These are phyloP conservation scores for Machimus atricapillus DNA, from an alignment of 2,888 invertebrate genomes.

Conservation along the genomic window DNA sequence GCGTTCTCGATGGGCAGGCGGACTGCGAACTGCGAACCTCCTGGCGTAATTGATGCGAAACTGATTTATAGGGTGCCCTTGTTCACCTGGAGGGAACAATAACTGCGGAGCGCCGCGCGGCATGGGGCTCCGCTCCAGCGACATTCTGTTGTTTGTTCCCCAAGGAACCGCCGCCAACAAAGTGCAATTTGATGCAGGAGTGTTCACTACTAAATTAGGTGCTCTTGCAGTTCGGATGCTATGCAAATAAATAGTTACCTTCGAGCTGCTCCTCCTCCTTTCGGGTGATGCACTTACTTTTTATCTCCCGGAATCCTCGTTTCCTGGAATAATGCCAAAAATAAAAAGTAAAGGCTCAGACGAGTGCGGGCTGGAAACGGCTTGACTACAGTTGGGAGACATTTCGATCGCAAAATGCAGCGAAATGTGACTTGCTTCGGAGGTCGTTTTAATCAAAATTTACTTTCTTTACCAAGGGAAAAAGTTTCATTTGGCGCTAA, in stretches of 20 bases:
- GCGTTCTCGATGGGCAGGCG: background rate
- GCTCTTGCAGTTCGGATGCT: background rate
- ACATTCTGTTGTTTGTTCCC: background rate
- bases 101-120: background rate
- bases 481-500: background rate
- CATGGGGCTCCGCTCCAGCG: background rate
- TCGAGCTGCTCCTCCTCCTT: background rate
- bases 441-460: background rate
- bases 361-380: background rate
- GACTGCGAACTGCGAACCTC: background rate
- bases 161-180: background rate
- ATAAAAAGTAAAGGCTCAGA: background rate
- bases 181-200: background rate
- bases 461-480: background rate
- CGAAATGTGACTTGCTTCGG: background rate
- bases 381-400: background rate
- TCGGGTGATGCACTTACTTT: background rate
- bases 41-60: constrained; percentile 35
- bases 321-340: constrained; percentile 17
- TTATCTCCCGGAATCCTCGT: background rate
- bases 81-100: constrained; percentile 23
- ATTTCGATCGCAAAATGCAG: background rate
- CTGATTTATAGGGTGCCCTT: constrained; percentile 22
- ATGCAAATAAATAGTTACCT: background rate
- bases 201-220: constrained; percentile 5